phyloP scores from a whole-genome alignment of 2,113 vertebrate genomes.

The Lonchura striata region DNA sequence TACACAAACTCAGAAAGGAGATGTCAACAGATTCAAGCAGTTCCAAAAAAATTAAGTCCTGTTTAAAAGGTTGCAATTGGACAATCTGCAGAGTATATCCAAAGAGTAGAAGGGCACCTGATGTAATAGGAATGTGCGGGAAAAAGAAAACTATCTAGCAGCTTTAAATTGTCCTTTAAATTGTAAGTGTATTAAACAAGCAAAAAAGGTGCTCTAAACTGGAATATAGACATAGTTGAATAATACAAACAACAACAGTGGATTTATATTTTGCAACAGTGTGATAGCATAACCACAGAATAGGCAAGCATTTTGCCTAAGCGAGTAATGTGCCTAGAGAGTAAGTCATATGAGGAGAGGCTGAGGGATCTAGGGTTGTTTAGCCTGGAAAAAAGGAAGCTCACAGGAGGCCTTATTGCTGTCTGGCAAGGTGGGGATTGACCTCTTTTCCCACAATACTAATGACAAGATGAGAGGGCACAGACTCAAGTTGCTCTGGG shows the following conservation, averaged over 20 bases:
- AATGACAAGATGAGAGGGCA: no score
- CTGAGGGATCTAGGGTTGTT: background rate
- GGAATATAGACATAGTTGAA: background rate
- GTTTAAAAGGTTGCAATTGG: background rate
- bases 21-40: background rate
- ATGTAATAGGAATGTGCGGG: background rate
- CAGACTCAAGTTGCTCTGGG: background rate
- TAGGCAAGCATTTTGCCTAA: background rate
- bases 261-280: background rate
- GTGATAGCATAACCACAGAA: background rate
- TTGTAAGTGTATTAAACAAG: background rate
- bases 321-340: background rate
- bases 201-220: background rate
- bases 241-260: background rate
- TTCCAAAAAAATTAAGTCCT: background rate
- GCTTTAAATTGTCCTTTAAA: background rate
- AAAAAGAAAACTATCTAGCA: accelerated
- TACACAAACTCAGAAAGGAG: background rate
- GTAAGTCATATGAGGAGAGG: background rate
- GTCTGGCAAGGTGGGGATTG: background rate
- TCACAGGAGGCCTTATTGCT: background rate
- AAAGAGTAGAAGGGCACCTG: background rate
- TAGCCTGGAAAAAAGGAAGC: background rate
- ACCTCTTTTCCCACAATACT: background rate
- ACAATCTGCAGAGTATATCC: background rate